Percentiles rank a stretch among this genome's conserved stretches.
phyloP scores from a whole-genome alignment of 2,797 vertebrate genomes.

The Alca torda region DNA sequence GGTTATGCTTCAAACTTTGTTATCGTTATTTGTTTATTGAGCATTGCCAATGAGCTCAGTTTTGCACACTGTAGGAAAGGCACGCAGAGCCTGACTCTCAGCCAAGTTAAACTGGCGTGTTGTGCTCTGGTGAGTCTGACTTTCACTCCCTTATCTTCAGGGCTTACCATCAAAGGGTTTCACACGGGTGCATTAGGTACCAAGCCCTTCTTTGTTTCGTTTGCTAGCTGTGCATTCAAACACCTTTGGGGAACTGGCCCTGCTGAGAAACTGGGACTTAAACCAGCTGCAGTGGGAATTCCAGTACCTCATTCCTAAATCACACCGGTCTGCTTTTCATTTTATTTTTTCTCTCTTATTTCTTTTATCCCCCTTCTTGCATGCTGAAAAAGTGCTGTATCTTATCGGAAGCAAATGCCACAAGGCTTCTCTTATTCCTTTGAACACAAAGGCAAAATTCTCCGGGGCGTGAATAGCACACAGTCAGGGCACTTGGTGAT shows the following conservation, averaged over 20 bases:
- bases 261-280: neutral
- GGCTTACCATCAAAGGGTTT: conserved; percentile 2
- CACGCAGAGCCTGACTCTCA: neutral
- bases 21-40: conserved; percentile 3
- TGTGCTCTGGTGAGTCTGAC: neutral
- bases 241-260: neutral
- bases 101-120: neutral
- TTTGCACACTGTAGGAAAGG: neutral
- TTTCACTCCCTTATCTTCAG: neutral
- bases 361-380: neutral
- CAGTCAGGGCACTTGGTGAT: neutral
- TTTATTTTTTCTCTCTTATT: neutral
- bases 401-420: neutral
- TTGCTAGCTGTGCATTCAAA: neutral
- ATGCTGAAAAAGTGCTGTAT: neutral
- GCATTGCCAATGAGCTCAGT: neutral
- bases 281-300: neutral
- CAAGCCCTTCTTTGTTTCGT: neutral
- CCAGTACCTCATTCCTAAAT: neutral
- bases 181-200: neutral
- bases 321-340: neutral
- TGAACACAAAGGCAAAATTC: neutral
- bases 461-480: neutral
- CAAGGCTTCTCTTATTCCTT: neutral
- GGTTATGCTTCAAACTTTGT: conserved; percentile 13